Conservation (phyloP, 2,888 invertebrate genomes). For the Ormyrus labotus region DNA sequence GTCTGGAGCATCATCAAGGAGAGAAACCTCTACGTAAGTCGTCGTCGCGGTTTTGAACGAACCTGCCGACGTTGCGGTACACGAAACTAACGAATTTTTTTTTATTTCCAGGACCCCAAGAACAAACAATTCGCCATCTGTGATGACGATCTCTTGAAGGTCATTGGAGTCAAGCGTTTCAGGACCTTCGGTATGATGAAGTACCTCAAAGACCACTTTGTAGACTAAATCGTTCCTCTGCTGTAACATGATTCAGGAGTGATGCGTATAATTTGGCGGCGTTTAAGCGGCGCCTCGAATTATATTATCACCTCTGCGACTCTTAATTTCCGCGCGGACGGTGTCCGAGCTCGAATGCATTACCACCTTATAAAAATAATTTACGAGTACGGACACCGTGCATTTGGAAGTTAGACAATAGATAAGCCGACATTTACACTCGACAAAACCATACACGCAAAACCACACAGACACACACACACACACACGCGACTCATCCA, state of each 20-base stretch:
- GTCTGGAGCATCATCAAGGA: conserved; percentile 94
- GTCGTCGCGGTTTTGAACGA: conserved; percentile 55
- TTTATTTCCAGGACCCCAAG: conserved; percentile 85
- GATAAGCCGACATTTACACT: not conserved
- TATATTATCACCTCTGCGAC: no score
- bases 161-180: conserved; percentile 94
- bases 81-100: conserved; percentile 21
- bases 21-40: conserved; percentile 84
- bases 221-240: conserved; percentile 77
- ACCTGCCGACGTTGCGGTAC: not conserved
- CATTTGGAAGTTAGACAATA: conserved; percentile 4
- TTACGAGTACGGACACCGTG: conserved; percentile 19
- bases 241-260: conserved; percentile 56
- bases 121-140: conserved; percentile 97
- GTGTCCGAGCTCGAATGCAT: conserved; percentile 4
- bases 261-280: conserved; percentile 56
- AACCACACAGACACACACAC: conserved; percentile 20
- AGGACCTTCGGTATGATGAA: conserved; percentile 98
- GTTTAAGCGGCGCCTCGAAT: conserved; percentile 6
- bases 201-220: conserved; percentile 93
- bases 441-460: not conserved
- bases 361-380: conserved; percentile 9
- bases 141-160: conserved; percentile 91
- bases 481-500: conserved; percentile 4
- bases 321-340: conserved; percentile 29